Evolutionary conservation across 2,888 invertebrate species (phyloP).

Genomic region (Campoletis raptor): DNA sequence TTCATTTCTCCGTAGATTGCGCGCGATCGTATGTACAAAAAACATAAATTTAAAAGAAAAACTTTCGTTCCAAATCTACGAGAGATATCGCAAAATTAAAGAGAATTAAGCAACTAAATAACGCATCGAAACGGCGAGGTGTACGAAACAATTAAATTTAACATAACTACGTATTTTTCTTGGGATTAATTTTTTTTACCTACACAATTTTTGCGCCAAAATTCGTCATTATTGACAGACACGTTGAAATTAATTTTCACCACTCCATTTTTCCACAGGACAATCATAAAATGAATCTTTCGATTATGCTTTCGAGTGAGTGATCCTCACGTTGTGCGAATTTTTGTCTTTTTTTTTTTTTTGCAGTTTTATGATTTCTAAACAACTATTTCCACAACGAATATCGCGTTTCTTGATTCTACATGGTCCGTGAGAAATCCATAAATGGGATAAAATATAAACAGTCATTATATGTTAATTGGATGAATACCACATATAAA

Average conservation of each 20-base stretch:
- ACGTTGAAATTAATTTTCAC: not conserved
- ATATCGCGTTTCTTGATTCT: too few species aligned
- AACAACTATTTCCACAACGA: too few species aligned
- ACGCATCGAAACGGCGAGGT: slow-evolving; percentile 15
- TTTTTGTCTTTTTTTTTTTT: too few species aligned
- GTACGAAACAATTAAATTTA: slow-evolving; percentile 41
- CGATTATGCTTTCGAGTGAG: too few species aligned
- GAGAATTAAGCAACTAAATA: not conserved
- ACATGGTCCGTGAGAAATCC: too few species aligned
- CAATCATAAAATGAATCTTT: not conserved
- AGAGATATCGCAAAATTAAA: slow-evolving; percentile 11
- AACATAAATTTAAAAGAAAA: not conserved
- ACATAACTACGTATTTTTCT: slow-evolving; percentile 7
- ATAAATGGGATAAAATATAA: too few species aligned
- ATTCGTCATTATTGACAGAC: not conserved
- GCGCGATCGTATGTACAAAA: slow-evolving; percentile 38
- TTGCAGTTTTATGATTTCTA: too few species aligned
- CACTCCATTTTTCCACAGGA: not conserved
- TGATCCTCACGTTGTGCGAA: too few species aligned
- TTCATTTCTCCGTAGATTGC: slow-evolving; percentile 39
- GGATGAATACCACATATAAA: too few species aligned
- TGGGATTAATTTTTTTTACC: slow-evolving; percentile 2
- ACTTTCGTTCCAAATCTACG: slow-evolving; percentile 23
- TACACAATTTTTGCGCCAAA: not conserved
- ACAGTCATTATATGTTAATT: too few species aligned